Evolutionary conservation across 2,113 vertebrate species (phyloP), one percentile per base, ranked within the genome.

Genomic region (Cariama cristata): DNA sequence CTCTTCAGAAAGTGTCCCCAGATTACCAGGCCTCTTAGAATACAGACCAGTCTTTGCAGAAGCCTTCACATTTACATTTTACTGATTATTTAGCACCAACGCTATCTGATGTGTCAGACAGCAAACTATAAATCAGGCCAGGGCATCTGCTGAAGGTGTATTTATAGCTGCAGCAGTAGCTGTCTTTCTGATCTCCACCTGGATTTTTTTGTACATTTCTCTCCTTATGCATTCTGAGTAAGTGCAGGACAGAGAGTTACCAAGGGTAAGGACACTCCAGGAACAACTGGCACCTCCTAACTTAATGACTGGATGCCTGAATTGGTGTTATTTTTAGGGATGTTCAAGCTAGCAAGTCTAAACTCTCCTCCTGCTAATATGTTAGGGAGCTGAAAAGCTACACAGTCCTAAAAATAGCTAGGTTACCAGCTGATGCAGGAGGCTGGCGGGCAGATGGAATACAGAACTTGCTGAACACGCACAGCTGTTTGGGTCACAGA

Each of bases 301-400:
- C 64, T 88, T 59, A 53, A 82, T 76, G 81, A 67, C 74, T 84
- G 59, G 74, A 95, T 94, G 90, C 92, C 88, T 74, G 76, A 93
- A 69, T 93, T 81, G 75, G 62, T 68, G 77, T 96, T 97, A 97
- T 97, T 97, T 97, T 98, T 97, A 97, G 97, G 69, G 79, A 92
- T 79, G 94, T 80, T 93, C 81, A 88, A 19, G 27, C 95, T 92
- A 97, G 93, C 90, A 91, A 96, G 82, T 59, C 87, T 93, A 16
- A 96, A 95, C 92, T 95, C 81, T 83, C 69, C 73, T 89, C 60
- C 77, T 81, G 73, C 45, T 95, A 95, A 73, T 75, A 94, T 32
- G 81, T 72, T 72, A 95, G 95, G 95, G 92, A 97, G 96, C 89
- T 96, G 89, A 91, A 92, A 95, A 96, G 76, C 91, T 85, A 33